phyloP scores from a whole-genome alignment of 1,140 invertebrate species.

The Drosophila tani region DNA sequence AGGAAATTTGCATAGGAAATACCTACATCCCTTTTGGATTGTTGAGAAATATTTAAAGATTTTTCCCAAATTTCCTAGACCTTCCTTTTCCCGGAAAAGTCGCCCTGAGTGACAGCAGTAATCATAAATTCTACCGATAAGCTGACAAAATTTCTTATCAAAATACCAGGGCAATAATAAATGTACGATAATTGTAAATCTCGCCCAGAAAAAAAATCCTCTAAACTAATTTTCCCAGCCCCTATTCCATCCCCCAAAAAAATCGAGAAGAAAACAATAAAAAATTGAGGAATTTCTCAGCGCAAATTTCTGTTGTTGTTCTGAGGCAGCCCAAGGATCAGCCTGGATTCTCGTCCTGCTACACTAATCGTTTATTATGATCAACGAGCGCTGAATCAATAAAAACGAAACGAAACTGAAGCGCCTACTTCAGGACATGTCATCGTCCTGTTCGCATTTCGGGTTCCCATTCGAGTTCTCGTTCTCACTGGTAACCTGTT shows the following conservation, averaged over 20 bases:
- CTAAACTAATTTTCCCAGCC: conserved; percentile 51
- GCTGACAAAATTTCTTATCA: conserved; percentile 42
- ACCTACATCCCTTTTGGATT: no score
- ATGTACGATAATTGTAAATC: conserved; percentile 33
- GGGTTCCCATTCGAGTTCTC: conserved; percentile 21
- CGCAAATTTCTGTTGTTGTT: conserved; percentile 26
- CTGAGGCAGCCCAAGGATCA: conserved; percentile 42
- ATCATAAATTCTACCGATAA: conserved; percentile 43
- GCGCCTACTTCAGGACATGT: conserved; percentile 77
- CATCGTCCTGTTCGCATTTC: conserved; percentile 41
- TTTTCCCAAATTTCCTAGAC: background rate
- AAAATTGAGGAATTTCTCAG: conserved; percentile 46
- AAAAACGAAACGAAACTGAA: conserved; percentile 64
- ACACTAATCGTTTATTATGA: conserved; percentile 81
- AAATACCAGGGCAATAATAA: conserved; percentile 27
- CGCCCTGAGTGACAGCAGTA: background rate
- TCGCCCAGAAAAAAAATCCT: conserved; percentile 9
- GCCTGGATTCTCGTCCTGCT: conserved; percentile 58
- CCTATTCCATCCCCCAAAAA: conserved; percentile 30
- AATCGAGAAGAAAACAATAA: conserved; percentile 37
- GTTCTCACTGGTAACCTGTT: conserved; percentile 64
- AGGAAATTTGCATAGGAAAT: background rate
- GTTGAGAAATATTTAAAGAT: no score
- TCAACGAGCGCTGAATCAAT: conserved; percentile 82
- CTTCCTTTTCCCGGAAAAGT: background rate